Evolutionary conservation across 1,140 invertebrate genomes (phyloP), one percentile per base, ranked within the genome.

Genomic region (Drosophila ananassae): DNA sequence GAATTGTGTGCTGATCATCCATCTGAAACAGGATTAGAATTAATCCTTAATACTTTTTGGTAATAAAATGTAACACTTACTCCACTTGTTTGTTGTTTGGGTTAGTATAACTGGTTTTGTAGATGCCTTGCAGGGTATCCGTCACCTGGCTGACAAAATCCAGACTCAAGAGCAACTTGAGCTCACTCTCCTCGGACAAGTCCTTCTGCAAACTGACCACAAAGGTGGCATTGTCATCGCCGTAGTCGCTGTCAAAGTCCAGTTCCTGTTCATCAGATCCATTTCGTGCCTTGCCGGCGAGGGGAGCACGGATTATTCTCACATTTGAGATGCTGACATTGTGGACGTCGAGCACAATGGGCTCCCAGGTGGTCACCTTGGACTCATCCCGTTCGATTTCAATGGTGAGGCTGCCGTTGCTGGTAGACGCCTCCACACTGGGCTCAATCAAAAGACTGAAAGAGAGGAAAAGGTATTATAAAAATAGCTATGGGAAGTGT

Each of bases 81-180:
- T 94, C 95, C 74, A 93, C 94, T 46, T 93, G 90, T 1, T 94
- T 93, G 13, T 92, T 93, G 9, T 92, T 91, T 24, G 93, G 92
- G 73, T 95, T 94, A 3, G 93, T 91, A 81, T 98, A 98, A 25
- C 94, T 95, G 89, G 96, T 97, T 71, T 94, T 93, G 89, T 98
- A 98, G 69, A 96, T 95, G 32, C 97, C 97, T 60, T 94, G 94
- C 51, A 97, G 83, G 1, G 94, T 94, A 13, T 94, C 94, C 17
- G 93, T 93, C 13, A 97, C 80, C 61, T 93, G 93, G 0, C 95
- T 96, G 9, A 92, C 92, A 79, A 96, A 97, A 5, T 93, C 93
- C 69, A 96, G 91, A 53, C 92, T 81, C 3, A 96, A 66, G 1
- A 94, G 44, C 25, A 91, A 22, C 4, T 55, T 69, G 12, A 91